Evolutionary conservation across 64 coral and sea anemone species (phyloP), one percentile per base, ranked within the genome.

Genomic region (Montipora foliosa): DNA sequence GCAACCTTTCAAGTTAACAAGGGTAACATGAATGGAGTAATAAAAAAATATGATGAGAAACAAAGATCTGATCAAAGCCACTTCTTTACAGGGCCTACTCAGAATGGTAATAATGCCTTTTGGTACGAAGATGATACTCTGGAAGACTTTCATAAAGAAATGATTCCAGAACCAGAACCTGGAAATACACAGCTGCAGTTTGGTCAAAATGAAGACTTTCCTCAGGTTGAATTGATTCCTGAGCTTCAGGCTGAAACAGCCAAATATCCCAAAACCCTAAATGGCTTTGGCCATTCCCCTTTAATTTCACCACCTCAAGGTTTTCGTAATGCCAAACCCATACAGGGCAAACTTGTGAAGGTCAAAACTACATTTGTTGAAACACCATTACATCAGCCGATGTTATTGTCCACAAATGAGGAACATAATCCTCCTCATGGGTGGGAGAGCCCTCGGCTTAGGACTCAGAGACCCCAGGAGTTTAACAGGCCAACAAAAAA

Each of bases 131-230:
- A 86, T 70, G 7, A 16, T 70, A 37, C 62, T 72, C 14, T 70
- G 8, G 82, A 86, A 21, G 82, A 86, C 46, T 86, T n/a, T 10
- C 49, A 86, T 37, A 71, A 47, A 24, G 5, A 48, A 86, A 86
- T 86, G 82, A 70, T 86, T 49, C 82, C 82, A 22, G 82, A 86
- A 86, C 82, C 82, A 71, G 82, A 86, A 21, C 82, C 82, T 70
- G 82, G 44, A 71, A 45, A 71, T 6, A 71, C 17, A 86, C 82
- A 8, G 4, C 61, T 12, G 44, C 64, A 71, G 1, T 45, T 86
- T 9, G 11, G 71, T 51, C 64, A 13, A 49, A 4, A 21, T 51
- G 64, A 71, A 8, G 62, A 69, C 2, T 86, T 50, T 50, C 24
- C 2, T 11, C 62, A 70, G n/a, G 44, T 10, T 20, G 46, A 72